Evolutionary conservation across 2,113 vertebrate species (phyloP).

Genomic region (Neofelis nebulosa): DNA sequence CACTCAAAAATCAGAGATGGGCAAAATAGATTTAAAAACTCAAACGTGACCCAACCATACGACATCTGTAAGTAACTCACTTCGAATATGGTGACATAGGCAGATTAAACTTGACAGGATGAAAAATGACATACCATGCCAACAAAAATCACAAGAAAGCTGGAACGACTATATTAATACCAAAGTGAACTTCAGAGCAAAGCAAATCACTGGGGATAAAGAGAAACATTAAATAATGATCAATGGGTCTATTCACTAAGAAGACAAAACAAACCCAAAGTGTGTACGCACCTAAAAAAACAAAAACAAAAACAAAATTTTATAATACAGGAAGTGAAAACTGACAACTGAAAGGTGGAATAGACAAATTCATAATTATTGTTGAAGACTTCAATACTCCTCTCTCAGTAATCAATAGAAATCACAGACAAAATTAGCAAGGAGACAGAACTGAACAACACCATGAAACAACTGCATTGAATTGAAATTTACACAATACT

Average conservation of each 20-base stretch:
- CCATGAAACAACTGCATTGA: not conserved
- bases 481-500: not conserved
- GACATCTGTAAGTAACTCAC: not conserved
- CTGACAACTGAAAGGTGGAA: not conserved
- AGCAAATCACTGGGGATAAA: not conserved
- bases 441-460: not conserved
- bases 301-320: not conserved
- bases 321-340: not conserved
- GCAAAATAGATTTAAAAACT: not conserved
- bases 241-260: not conserved
- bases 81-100: not conserved
- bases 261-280: not conserved
- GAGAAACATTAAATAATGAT: not conserved
- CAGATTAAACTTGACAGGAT: not conserved
- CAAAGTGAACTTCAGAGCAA: conserved; percentile 6
- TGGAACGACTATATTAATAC: not conserved
- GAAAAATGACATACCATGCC: not conserved
- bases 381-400: not conserved
- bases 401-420: not conserved
- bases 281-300: not conserved
- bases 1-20: conserved; percentile 5
- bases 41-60: not conserved
- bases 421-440: not conserved
- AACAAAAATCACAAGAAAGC: not conserved
- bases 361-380: not conserved